A percentile compares a stretch with the other conserved stretches of the same genome.
Evolutionary conservation across 1,140 invertebrate species (phyloP).

Genomic region (Eumeta japonica): DNA sequence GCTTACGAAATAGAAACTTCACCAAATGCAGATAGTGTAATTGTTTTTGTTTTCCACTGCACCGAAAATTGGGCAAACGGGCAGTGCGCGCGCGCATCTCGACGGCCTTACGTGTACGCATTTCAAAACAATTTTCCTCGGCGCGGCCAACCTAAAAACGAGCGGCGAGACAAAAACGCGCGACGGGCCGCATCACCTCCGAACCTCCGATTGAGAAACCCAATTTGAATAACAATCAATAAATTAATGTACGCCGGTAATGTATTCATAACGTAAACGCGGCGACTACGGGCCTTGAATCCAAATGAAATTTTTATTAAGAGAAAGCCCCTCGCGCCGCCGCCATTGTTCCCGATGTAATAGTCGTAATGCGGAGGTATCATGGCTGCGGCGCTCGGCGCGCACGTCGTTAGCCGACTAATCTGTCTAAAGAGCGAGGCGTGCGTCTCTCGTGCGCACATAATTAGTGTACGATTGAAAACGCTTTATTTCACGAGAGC

Average conservation of each 20-base stretch:
- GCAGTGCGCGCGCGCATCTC: too few species aligned
- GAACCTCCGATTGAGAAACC: conserved; percentile 50
- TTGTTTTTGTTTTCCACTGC: too few species aligned
- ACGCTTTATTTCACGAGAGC: conserved; percentile 52
- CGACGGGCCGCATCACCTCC: conserved; percentile 42
- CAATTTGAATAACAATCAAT: conserved; percentile 58
- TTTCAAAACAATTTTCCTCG: conserved; percentile 32
- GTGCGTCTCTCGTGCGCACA: conserved; percentile 53
- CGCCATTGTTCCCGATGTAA: conserved; percentile 40
- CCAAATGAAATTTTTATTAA: conserved; percentile 53
- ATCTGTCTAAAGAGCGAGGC: conserved; percentile 51
- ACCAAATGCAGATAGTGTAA: too few species aligned
- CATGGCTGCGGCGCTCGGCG: conserved; percentile 43
- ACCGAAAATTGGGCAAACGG: too few species aligned
- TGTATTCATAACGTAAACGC: conserved; percentile 46
- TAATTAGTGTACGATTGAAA: conserved; percentile 58
- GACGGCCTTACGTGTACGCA: conserved; percentile 9
- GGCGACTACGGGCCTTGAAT: conserved; percentile 47
- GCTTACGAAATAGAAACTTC: too few species aligned
- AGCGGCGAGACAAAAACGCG: conserved; percentile 31
- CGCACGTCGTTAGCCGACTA: conserved; percentile 51
- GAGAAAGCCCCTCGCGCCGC: conserved; percentile 40
- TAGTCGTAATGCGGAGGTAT: conserved; percentile 53
- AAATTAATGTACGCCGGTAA: conserved; percentile 52
- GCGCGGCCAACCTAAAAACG: conserved; percentile 28